These are phyloP conservation scores for Thaumatotibia leucotreta DNA, from an alignment of 1,140 invertebrate species.

Conservation along the genomic window DNA sequence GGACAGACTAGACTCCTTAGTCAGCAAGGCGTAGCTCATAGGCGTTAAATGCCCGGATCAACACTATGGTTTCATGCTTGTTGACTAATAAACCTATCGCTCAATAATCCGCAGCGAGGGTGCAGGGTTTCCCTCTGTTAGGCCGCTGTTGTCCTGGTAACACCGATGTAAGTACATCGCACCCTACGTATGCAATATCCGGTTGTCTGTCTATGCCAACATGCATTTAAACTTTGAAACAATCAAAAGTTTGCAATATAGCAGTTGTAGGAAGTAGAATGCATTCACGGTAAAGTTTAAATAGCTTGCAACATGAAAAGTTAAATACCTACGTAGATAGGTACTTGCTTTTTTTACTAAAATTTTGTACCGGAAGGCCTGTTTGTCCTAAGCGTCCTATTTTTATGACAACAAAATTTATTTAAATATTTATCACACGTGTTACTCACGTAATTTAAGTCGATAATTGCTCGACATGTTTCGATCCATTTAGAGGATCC, in stretches of 20 bases:
- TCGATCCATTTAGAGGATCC: no score
- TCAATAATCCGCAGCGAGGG: not conserved
- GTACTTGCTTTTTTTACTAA: no score
- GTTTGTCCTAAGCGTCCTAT: no score
- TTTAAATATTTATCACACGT: no score
- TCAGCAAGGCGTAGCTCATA: no score
- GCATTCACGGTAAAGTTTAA: not conserved
- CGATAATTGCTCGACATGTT: no score
- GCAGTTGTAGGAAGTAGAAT: not conserved
- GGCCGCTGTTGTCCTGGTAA: conserved; percentile 60
- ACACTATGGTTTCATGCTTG: conserved; percentile 13
- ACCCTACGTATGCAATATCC: conserved; percentile 33
- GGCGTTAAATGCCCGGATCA: not conserved
- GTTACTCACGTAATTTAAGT: no score
- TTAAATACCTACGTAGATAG: no score
- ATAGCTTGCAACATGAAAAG: not conserved
- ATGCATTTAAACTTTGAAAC: conserved; percentile 16
- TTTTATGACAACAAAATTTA: no score
- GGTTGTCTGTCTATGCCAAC: conserved; percentile 32
- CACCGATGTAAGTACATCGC: conserved; percentile 31
- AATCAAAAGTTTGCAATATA: conserved; percentile 8
- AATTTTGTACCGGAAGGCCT: no score
- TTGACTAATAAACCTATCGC: conserved; percentile 38
- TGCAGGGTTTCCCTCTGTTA: conserved; percentile 58
- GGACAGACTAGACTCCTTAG: not conserved